phyloP scores from a whole-genome alignment of 2,797 vertebrate genomes.

The Adelosebastes latens region DNA sequence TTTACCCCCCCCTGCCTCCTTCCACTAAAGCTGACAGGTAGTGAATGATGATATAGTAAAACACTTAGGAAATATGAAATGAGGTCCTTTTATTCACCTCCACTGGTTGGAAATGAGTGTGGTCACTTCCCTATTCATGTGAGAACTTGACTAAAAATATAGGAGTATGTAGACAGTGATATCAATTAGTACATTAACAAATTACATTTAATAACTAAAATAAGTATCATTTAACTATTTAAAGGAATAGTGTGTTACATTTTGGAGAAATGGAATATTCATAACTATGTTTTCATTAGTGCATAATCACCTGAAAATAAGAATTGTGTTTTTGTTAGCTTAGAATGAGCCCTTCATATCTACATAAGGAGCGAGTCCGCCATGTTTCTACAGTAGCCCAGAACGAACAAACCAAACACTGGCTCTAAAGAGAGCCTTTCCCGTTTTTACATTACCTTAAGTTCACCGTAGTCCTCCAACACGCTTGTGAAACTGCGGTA shows the following conservation, averaged over 20 bases:
- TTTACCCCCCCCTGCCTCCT: constrained; percentile 21
- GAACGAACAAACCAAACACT: no score
- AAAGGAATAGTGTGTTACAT: neutral
- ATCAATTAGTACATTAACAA: neutral
- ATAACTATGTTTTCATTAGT: neutral
- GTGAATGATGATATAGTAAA: constrained; percentile 55
- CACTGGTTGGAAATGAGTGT: neutral
- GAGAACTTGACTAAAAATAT: neutral
- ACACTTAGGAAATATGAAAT: constrained; percentile 41
- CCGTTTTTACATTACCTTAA: no score
- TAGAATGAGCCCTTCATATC: neutral
- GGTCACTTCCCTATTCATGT: neutral
- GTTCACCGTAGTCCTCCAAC: no score
- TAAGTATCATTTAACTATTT: neutral
- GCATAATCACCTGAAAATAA: neutral
- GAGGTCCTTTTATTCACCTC: constrained; percentile 18
- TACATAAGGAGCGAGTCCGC: no score
- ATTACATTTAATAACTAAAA: neutral
- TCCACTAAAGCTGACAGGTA: constrained; percentile 33
- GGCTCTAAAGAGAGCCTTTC: no score
- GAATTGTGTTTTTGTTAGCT: neutral
- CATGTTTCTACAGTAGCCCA: neutral
- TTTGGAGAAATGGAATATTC: neutral
- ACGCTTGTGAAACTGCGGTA: no score
- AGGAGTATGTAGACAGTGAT: neutral